Base-by-base conservation (phyloP, 1,140 invertebrate species). In the Diabrotica virgifera region DNA sequence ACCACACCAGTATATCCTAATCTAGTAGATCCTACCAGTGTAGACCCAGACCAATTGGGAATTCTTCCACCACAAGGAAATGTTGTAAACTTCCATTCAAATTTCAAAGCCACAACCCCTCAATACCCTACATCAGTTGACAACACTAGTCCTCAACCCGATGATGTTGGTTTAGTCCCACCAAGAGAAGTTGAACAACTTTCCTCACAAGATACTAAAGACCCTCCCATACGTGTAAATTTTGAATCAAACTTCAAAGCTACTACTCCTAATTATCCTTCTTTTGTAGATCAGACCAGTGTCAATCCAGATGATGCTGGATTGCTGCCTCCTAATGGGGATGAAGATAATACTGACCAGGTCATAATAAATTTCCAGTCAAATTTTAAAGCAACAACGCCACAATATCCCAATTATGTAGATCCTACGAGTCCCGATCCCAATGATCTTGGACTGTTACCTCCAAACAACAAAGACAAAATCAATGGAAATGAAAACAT, bases 1-100 rank as follows among this genome's bases (percentile, higher is more conserved):
- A 78, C 76, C 10, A 78, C 76, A 10, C 76, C 76, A 24, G 75
- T 77, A 7, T 78, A 75, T 63, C 76, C 76, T 6, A 70, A 65
- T 69, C 40, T 37, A 5, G 70, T 72, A 6, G 68, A 70, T 9
- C 8, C 63, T 9, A 63, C 72, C 35, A 58, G 58, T 36, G 64
- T 64, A 13, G 52, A 64, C 13, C 72, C 72, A 6, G 59, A 63
- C 6, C 65, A 65, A 38, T n/a, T 68, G 9, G 73, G 71, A 24
- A 36, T 74, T 6, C 52, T 74, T 52, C 73, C 73, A 9, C 73
- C 73, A 7, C 6, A 37, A 40, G 13, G 13, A 59, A 6, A 36
- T 56, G 5, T 0, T 12, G 59, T 69, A 6, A 67, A 71, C 52
- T 67, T 66, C 62, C 52, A 40, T 14, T 71, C 66, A 6, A 69